These are phyloP conservation scores for Pygoscelis antarcticus DNA, from an alignment of 2,113 vertebrate species.

Conservation along the genomic window DNA sequence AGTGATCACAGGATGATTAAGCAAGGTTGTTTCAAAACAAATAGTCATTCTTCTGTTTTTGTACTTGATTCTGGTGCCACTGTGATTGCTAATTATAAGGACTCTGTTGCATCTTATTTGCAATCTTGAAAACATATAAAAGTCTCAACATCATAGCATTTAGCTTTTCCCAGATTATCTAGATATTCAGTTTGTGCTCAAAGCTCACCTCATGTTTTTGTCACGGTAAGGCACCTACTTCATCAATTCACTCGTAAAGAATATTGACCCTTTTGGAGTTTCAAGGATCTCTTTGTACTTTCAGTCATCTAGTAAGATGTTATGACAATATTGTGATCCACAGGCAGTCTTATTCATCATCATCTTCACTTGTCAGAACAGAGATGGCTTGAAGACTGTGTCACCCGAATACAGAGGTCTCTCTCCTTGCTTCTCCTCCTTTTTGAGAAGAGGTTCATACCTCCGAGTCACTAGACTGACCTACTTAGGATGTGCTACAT, in stretches of 20 bases:
- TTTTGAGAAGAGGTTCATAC: neutral
- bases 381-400: neutral
- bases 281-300: neutral
- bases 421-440: neutral
- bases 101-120: slow-evolving; percentile 19
- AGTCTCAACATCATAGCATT: neutral
- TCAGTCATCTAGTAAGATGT: neutral
- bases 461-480: neutral
- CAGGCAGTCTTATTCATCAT: neutral
- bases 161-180: neutral
- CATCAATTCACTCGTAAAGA: neutral
- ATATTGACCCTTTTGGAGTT: neutral
- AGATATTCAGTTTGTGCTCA: neutral
- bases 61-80: neutral
- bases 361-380: neutral
- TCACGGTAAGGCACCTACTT: neutral
- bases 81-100: slow-evolving; percentile 40
- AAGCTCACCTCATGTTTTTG: neutral
- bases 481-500: neutral
- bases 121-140: neutral
- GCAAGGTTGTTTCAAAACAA: slow-evolving; percentile 59
- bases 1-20: slow-evolving; percentile 18
- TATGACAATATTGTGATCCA: neutral
- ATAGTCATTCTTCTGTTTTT: slow-evolving; percentile 28
- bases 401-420: neutral